phyloP scores from a whole-genome alignment of 2,888 invertebrate genomes.

The Trichopoda pennipes region DNA sequence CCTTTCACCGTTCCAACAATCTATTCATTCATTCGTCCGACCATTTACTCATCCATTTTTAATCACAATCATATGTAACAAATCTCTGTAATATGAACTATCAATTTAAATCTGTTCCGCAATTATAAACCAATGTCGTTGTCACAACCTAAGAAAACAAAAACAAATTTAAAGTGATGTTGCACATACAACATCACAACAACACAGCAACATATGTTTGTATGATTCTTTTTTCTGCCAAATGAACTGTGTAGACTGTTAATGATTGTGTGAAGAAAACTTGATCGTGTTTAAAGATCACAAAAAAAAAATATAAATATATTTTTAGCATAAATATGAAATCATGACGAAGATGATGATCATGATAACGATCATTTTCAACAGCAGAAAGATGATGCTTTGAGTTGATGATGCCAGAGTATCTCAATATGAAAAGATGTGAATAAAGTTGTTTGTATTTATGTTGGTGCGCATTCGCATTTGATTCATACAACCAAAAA shows the following conservation, averaged over 20 bases:
- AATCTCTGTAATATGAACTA: constrained; percentile 55
- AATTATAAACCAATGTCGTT: constrained; percentile 65
- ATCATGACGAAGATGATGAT: constrained; percentile 46
- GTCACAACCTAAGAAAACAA: constrained; percentile 48
- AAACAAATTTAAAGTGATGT: constrained; percentile 14
- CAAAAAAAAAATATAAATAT: not conserved
- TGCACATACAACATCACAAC: constrained; percentile 35
- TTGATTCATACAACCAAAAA: constrained; percentile 73
- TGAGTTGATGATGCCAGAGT: not conserved
- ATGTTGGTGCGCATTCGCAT: constrained; percentile 71
- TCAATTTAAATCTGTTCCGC: constrained; percentile 69
- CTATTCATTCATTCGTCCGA: not conserved
- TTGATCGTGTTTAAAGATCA: constrained; percentile 66
- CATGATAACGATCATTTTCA: constrained; percentile 53
- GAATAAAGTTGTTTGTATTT: constrained; percentile 72
- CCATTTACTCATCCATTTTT: constrained; percentile 37
- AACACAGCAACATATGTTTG: not conserved
- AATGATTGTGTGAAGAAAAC: constrained; percentile 68
- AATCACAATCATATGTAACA: constrained; percentile 57
- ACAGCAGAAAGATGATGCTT: constrained; percentile 51
- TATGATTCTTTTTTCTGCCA: not conserved
- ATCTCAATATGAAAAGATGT: constrained; percentile 29
- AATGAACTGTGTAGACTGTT: constrained; percentile 50
- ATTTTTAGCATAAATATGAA: constrained; percentile 59
- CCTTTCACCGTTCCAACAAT: not conserved